Evolutionary conservation across 2,113 vertebrate genomes (phyloP), one percentile per base, ranked within the genome.

Genomic region (Pipra filicauda): DNA sequence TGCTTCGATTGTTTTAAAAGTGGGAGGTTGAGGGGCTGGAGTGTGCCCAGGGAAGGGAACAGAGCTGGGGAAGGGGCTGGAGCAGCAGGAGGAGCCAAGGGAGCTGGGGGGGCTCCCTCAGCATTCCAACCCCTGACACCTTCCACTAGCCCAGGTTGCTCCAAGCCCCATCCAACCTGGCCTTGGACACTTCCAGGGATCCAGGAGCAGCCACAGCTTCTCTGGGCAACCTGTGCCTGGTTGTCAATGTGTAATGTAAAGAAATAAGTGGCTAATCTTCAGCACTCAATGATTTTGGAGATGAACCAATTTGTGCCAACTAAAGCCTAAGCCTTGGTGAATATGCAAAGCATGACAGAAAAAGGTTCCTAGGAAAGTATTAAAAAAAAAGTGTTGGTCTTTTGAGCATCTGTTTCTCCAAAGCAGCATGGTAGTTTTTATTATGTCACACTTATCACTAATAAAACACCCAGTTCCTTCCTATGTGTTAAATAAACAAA

Each of bases 131-230:
- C 33, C 55, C 20, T n/a, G 49, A 44, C 69, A 81, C 3, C 12
- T 81, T 2, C 15, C 59, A 58, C 31, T 7, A 0, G 2, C 37
- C 37, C 86, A 67, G 6, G 8, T 0, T 33, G 18, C 0, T 74
- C 43, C 76, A 35, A 57, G 7, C 5, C 30, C 13, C 0, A 0
- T 57, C 44, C 61, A 67, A 0, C 27, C 12, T 39, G 12, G 8
- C 15, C 44, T 39, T 20, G 86, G 37, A 39, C 23, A 46, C 6
- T 67, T 28, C 23, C 77, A 82, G 9, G 28, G n/a, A 75, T 41
- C 49, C 49, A 51, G 15, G 33, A 1, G 7, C 44, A 81, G 37
- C 69, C 77, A 37, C 59, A 59, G 61, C 44, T 73, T 4, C 31
- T 67, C 61, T 66, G 52, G 27, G 33, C 0, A 89, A 0, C 21